Evolutionary conservation across 53 echinoderm and acorn worm species (phyloP), one percentile per base, ranked within the genome.

Genomic region (Luidia sarsii): DNA sequence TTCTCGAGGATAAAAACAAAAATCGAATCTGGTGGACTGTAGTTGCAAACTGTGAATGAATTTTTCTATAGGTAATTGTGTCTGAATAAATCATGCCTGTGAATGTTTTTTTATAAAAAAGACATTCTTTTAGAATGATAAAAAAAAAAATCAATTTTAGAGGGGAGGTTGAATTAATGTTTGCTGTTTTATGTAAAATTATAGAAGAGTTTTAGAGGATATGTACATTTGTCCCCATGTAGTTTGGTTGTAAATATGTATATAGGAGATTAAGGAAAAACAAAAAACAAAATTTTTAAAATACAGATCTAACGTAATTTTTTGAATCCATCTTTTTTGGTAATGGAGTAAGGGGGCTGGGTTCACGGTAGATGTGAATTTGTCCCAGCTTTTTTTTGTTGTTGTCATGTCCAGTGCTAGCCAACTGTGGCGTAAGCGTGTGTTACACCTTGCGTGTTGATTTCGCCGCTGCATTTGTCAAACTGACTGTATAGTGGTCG

Each of bases 381-480:
- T 7, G 11, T 41, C 6, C 41, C 6, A 7, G 6, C 11, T 41
- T 41, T 41, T 6, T 7, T 41, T 41, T 41, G 41, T 41, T 41
- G 41, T 41, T n/a, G n/a, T n/a, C 3, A 33, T 61, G 59, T 77
- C 45, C 22, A 60, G 29, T 13, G 59, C 33, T 14, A 10, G 60
- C n/a, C n/a, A 37, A 61, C 43, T 7, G 10, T 30, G n/a, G 16
- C 5, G 48, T 31, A 46, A 60, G 3, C 4, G 23, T 60, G 21
- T 75, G 0, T 57, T n/a, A n/a, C n/a, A n/a, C n/a, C n/a, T n/a
- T n/a, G n/a, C n/a, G n/a, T n/a, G 37, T 25, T 25, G 46, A 55
- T 55, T 32, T n/a, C n/a, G n/a, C n/a, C 10, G 77, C 77, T 77
- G 77, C 77, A 77, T 45, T 60, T 29, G n/a, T n/a, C n/a, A n/a